phyloP scores from a whole-genome alignment of 35 echinoderm and acorn worm genomes.

The Lytechinus pictus region DNA sequence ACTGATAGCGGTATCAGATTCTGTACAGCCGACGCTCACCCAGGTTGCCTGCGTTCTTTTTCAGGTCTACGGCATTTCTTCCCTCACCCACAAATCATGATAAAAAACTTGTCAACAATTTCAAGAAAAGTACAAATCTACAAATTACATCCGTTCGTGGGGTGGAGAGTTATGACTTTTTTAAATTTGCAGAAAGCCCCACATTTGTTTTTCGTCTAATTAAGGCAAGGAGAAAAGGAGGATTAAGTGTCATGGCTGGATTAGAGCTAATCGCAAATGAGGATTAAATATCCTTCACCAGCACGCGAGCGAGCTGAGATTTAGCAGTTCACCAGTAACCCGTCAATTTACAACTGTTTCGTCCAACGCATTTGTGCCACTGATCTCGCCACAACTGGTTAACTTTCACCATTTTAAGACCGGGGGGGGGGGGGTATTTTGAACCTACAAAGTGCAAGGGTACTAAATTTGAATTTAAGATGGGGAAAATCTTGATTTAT shows the following conservation, averaged over 20 bases:
- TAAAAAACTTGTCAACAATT: neutral
- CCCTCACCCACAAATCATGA: neutral
- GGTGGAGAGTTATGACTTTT: neutral
- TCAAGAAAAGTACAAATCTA: neutral
- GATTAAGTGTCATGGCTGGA: slow-evolving; percentile 30
- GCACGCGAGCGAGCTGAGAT: slow-evolving; percentile 20
- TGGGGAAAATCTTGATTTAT: slow-evolving; percentile 40
- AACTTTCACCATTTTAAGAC: neutral
- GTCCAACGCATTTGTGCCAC: neutral
- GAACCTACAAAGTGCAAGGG: slow-evolving; percentile 36
- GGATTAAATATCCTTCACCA: slow-evolving; percentile 23
- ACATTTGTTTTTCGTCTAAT: slow-evolving; percentile 6
- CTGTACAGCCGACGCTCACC: neutral
- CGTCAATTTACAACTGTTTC: neutral
- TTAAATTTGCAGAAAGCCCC: neutral
- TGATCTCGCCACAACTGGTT: slow-evolving; percentile 23
- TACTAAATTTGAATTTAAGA: slow-evolving; percentile 42
- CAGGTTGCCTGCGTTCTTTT: neutral
- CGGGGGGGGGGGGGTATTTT: neutral
- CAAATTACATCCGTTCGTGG: neutral
- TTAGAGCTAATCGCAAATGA: slow-evolving; percentile 9
- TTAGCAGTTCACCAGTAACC: neutral
- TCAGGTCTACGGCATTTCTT: neutral
- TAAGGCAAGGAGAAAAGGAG: neutral
- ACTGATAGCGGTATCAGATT: neutral